Base-by-base conservation (phyloP, 1,140 invertebrate species). In the Gonatopus flavifemur region DNA sequence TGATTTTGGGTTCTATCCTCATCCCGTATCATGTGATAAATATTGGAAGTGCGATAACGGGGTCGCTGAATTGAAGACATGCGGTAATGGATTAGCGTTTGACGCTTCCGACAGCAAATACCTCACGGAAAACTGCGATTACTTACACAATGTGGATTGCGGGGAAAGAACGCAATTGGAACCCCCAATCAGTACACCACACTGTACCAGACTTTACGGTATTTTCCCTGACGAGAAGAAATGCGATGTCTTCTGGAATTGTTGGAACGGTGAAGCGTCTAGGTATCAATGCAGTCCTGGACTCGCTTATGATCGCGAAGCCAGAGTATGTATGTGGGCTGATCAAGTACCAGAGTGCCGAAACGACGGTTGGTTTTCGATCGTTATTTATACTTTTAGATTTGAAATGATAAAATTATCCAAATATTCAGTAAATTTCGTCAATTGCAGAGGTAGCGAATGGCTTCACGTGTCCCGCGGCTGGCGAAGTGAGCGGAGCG, bases 11-110 rank as follows among this genome's bases (percentile, higher is more conserved):
- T 96, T 94, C 80, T 96, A 94, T 78, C 91, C 91, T 50, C 93
- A 93, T 77, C 88, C 88, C 64, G 77, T 81, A 51, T 91, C 89
- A 18, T 96, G 94, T 72, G 94, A 96, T 80, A 96, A 96, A 79
- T 96, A 96, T 77, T 96, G 90, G 90, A 93, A 94, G 69, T 96
- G 93, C 72, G 92, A 95, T 74, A 92, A 92, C 64, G 89, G 89
- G 55, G 86, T 82, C 1, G 88, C 92, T 47, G 90, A 93, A 61
- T 78, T 96, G 51, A 95, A 95, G 75, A 93, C 91, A 21, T 96
- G 94, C 78, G 93, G 93, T 31, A 96, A 96, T 68, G 94, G 94
- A 35, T 82, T 96, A 24, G 93, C 93, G 43, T 96, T 96, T 75
- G 93, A 94, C 72, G 86, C 92, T 50, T 82, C 84, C 13, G 93